Evolutionary conservation across 2,888 invertebrate genomes (phyloP), one percentile per base, ranked within the genome.

Genomic region (Apotomis betuletana): DNA sequence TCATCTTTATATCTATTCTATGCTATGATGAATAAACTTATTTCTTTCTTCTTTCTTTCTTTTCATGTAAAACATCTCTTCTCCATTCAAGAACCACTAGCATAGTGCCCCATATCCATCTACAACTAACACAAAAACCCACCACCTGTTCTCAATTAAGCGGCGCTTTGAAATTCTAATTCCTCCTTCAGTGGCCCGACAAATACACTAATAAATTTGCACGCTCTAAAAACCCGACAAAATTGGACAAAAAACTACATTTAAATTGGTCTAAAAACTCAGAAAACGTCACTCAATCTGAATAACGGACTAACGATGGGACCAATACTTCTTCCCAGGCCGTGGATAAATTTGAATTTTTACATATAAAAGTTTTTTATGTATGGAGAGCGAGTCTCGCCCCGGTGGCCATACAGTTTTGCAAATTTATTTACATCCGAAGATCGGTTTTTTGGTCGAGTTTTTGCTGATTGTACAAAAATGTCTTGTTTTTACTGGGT

Each of bases 371-470:
- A 68, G 80, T 83, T 84, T 80, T 78, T 78, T 69, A 75, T 70
- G 75, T 70, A 63, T 57, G 67, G 51, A 52, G 76, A 78, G 75
- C 75, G 74, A 74, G 74, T 78, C 88, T 78, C 88, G 80, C 75
- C 85, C 85, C 81, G 92, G 92, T 90, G 85, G 92, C 84, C 90
- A 87, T 87, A 88, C 85, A 85, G 89, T 85, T 84, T 80, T 78
- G 79, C 83, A 83, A 87, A 87, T 88, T 88, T 89, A 90, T 91
- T 90, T 90, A 86, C 90, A 90, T 90, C 83, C 81, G 81, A 85
- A 85, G 82, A 83, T 80, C 76, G 75, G 80, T 84, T 90, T 90
- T 92, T 91, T 87, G 81, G 79, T 78, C 78, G 77, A 72, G 81
- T 89, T 90, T 90, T 90, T 90, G 83, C 82, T 84, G 86, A 89